Conservation (phyloP, 2,888 invertebrate genomes). For the Drosophila paranaensis region DNA sequence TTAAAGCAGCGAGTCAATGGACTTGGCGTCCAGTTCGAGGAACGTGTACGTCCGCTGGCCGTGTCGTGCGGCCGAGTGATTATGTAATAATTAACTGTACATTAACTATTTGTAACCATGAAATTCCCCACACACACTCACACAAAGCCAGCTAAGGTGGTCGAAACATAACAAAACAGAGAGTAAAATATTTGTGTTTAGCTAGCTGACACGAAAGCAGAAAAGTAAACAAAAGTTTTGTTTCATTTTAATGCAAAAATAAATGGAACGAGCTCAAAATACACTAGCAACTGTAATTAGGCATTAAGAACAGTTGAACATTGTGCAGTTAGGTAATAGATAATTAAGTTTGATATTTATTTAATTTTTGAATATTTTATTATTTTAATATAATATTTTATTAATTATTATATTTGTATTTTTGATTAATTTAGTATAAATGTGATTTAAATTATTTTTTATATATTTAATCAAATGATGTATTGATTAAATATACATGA, state of each 20-base stretch:
- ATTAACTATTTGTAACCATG: constrained; percentile 81
- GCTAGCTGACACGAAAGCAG: constrained; percentile 51
- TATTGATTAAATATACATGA: too few relatives aligned
- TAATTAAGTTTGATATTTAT: neutral
- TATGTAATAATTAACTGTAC: constrained; percentile 80
- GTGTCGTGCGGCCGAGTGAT: constrained; percentile 68
- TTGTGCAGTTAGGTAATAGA: neutral
- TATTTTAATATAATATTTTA: too few relatives aligned
- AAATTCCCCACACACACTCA: constrained; percentile 54
- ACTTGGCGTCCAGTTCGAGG: constrained; percentile 39
- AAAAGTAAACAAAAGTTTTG: constrained; percentile 25
- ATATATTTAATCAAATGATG: too few relatives aligned
- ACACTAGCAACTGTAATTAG: constrained; percentile 16
- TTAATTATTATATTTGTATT: too few relatives aligned
- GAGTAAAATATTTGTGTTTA: constrained; percentile 43
- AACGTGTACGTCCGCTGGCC: constrained; percentile 28
- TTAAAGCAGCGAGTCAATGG: constrained; percentile 57
- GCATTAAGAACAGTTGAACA: neutral
- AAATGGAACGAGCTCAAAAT: neutral
- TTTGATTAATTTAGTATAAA: too few relatives aligned
- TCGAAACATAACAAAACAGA: constrained; percentile 1
- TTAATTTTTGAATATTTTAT: neutral
- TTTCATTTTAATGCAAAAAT: neutral
- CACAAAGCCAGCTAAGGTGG: constrained; percentile 27
- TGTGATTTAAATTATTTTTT: too few relatives aligned